Percentiles rank a stretch among this genome's conserved stretches.
These are phyloP conservation scores for Fundulus diaphanus DNA, from an alignment of 2,797 vertebrate genomes.

Conservation along the genomic window DNA sequence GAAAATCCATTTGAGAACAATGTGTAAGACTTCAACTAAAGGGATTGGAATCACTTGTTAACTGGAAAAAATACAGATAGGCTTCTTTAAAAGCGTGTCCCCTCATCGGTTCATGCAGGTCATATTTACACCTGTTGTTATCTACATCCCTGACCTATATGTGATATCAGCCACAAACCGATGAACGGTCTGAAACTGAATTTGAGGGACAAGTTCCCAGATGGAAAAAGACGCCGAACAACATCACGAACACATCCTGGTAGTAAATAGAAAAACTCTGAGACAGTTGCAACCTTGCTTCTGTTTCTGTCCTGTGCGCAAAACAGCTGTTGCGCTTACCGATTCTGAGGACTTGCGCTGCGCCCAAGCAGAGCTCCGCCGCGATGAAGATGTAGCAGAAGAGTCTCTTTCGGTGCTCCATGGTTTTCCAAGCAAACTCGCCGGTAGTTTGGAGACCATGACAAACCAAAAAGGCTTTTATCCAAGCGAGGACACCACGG, in stretches of 20 bases:
- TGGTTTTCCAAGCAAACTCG: constrained; percentile 61
- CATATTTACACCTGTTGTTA: not conserved
- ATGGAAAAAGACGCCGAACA: not conserved
- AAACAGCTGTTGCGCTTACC: constrained; percentile 85
- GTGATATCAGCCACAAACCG: not conserved
- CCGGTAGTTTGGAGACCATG: constrained; percentile 53
- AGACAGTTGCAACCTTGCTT: not conserved
- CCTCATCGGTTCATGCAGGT: not conserved
- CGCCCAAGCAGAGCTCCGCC: constrained; percentile 70
- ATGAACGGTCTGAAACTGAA: not conserved
- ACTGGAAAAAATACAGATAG: not conserved
- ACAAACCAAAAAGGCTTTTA: constrained; percentile 30
- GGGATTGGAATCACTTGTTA: not conserved
- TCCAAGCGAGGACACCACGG: constrained; percentile 30
- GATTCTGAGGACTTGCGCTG: constrained; percentile 91
- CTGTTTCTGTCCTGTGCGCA: constrained; percentile 32
- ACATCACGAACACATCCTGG: not conserved
- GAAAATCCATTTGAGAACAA: no score
- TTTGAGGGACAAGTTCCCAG: not conserved
- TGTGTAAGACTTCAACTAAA: no score
- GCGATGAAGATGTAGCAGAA: constrained; percentile 61
- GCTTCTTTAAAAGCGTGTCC: not conserved
- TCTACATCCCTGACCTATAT: not conserved
- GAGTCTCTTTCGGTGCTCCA: constrained; percentile 70
- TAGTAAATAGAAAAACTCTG: not conserved